A percentile compares a stretch with the other conserved stretches of the same genome.
Evolutionary conservation across 2,888 invertebrate genomes (phyloP).

Genomic region (Nasonovia ribisnigri): DNA sequence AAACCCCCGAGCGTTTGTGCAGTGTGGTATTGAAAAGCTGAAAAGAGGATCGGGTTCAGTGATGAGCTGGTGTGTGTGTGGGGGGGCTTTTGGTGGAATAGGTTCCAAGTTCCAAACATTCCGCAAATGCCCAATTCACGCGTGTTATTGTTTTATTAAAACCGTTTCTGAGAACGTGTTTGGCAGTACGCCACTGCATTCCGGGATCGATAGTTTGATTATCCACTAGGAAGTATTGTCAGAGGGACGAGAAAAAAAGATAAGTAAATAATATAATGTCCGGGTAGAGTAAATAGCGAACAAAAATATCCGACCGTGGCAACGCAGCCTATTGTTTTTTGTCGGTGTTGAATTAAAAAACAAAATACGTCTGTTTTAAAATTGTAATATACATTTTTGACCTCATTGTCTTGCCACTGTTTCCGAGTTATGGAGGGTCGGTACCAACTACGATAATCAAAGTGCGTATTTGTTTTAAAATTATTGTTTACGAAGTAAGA

Average conservation of each 20-base stretch:
- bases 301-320: neutral
- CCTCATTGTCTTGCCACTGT: neutral
- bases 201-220: constrained; percentile 41
- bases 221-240: neutral
- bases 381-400: constrained; percentile 25
- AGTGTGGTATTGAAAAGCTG: neutral
- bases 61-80: neutral
- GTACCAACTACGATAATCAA: constrained; percentile 44
- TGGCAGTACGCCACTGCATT: constrained; percentile 39
- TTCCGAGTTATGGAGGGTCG: neutral
- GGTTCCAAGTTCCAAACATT: constrained; percentile 13
- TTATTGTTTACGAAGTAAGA: constrained; percentile 48
- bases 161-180: constrained; percentile 28
- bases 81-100: neutral
- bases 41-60: neutral
- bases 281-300: neutral
- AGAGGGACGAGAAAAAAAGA: neutral
- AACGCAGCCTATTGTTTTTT: neutral
- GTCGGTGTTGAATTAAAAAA: neutral
- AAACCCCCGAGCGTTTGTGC: neutral
- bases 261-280: neutral
- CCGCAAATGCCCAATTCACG: neutral
- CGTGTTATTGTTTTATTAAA: constrained; percentile 51
- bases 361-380: neutral
- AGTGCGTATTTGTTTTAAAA: constrained; percentile 54